Evolutionary conservation across 2,113 vertebrate genomes (phyloP).

Genomic region (Odocoileus virginianus): DNA sequence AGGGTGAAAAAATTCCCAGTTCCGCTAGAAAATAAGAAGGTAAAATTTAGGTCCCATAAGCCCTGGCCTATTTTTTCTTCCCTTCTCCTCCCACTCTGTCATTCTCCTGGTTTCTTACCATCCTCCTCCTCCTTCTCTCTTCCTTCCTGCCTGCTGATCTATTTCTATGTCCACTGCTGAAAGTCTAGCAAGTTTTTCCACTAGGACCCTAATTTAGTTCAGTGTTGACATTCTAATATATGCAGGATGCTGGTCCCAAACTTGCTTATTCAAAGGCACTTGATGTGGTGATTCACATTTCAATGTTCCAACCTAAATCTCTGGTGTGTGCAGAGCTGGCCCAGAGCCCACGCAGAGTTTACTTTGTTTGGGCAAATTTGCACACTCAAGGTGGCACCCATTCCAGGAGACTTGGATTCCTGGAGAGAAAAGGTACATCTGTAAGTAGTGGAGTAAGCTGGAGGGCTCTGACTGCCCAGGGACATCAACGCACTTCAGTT

Average conservation of each 20-base stretch:
- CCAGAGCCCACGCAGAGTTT: background rate
- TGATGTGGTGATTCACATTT: background rate
- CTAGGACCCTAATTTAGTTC: background rate
- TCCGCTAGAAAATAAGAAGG: conserved; percentile 39
- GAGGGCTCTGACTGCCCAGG: background rate
- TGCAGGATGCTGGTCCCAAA: background rate
- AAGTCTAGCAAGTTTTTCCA: background rate
- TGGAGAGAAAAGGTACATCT: background rate
- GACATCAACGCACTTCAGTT: background rate
- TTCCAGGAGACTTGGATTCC: background rate
- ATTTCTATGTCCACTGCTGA: background rate
- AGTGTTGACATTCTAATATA: background rate
- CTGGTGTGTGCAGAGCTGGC: background rate
- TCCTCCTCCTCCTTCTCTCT: background rate
- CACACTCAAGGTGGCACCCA: background rate
- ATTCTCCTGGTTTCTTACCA: background rate
- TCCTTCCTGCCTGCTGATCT: background rate
- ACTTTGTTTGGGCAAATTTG: background rate
- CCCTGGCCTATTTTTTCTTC: conserved; percentile 14
- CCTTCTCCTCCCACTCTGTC: background rate
- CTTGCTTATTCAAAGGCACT: background rate
- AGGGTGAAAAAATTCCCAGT: background rate
- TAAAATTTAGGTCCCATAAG: conserved; percentile 14
- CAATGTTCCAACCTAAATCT: background rate
- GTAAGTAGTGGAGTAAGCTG: too few species aligned